These are phyloP conservation scores for Ctenicera cuprea DNA, from an alignment of 2,888 invertebrate species.

Conservation along the genomic window DNA sequence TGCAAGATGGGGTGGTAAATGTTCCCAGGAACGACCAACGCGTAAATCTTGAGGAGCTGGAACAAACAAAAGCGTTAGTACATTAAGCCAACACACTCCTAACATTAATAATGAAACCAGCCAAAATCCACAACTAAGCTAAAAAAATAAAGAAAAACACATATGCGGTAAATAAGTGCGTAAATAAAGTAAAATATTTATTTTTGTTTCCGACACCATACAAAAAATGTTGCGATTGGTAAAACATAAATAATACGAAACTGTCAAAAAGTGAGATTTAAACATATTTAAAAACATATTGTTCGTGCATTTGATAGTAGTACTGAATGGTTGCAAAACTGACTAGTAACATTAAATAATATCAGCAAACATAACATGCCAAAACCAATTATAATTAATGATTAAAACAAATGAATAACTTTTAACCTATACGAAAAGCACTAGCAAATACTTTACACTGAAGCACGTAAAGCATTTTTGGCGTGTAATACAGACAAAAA, in stretches of 20 bases:
- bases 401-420: too few relatives aligned
- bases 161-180: conserved; percentile 64
- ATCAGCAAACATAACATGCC: background rate
- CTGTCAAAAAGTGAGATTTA: too few relatives aligned
- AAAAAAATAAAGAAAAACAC: too few relatives aligned
- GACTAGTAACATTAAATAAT: conserved; percentile 14
- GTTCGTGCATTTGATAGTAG: background rate
- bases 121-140: too few relatives aligned
- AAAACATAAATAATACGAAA: too few relatives aligned
- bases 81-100: conserved; percentile 52
- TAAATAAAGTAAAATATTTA: conserved; percentile 73
- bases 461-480: too few relatives aligned
- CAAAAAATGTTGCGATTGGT: conserved; percentile 5
- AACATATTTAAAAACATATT: conserved; percentile 1
- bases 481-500: too few relatives aligned
- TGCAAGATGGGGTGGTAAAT: conserved; percentile 85
- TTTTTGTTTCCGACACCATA: conserved; percentile 53
- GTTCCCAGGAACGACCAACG: conserved; percentile 81
- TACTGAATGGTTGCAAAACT: background rate
- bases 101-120: background rate
- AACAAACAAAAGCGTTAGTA: conserved; percentile 67
- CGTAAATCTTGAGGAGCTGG: conserved; percentile 82
- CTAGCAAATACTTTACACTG: too few relatives aligned
- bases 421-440: too few relatives aligned
- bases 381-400: conserved; percentile 7